Conservation (phyloP, 2,113 vertebrate species). For the Microcebus ravelobensis region DNA sequence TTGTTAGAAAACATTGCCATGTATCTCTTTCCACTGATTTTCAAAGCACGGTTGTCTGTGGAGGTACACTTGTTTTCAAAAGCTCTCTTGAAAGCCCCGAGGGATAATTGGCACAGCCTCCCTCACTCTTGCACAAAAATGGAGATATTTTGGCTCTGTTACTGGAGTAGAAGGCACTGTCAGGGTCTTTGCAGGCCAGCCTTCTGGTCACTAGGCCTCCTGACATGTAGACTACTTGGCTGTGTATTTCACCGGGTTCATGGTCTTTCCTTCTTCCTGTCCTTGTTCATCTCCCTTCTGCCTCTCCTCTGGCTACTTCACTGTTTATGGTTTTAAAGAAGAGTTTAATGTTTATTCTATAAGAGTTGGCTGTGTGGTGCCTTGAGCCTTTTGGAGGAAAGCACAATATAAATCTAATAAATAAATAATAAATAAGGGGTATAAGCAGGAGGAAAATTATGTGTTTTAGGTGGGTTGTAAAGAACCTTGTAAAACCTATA, state of each 20-base stretch:
- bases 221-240: background rate
- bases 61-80: background rate
- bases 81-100: background rate
- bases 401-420: constrained; percentile 61
- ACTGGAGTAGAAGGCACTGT: background rate
- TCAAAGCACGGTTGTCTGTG: background rate
- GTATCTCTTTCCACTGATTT: background rate
- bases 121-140: background rate
- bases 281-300: background rate
- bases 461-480: constrained; percentile 68
- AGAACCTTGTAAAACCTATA: constrained; percentile 58
- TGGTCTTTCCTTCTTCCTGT: background rate
- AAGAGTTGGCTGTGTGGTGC: constrained; percentile 5
- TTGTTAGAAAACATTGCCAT: background rate
- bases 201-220: background rate
- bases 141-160: background rate
- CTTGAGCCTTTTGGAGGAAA: constrained; percentile 47
- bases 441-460: constrained; percentile 68
- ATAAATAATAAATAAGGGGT: constrained; percentile 68
- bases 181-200: background rate
- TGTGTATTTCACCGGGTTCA: background rate
- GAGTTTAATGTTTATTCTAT: constrained; percentile 51
- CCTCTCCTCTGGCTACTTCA: background rate
- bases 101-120: no score
- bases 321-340: constrained; percentile 5